These are phyloP conservation scores for Hippasteria phrygiana DNA, from an alignment of 53 echinoderm and acorn worm species.

Conservation along the genomic window DNA sequence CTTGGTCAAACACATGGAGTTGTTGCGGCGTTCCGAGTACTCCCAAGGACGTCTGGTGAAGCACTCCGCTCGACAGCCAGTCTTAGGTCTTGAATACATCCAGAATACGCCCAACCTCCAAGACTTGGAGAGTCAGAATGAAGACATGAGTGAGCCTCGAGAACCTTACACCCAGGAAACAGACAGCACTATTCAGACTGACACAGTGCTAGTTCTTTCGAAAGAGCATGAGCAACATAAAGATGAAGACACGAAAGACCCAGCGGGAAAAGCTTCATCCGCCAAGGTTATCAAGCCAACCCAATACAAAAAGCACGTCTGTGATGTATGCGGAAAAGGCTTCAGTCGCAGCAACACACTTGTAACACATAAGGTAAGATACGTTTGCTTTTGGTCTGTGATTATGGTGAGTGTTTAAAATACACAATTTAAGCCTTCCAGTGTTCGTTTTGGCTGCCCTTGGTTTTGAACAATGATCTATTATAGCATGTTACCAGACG, in stretches of 20 bases:
- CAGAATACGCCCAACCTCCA: slow-evolving; percentile 57
- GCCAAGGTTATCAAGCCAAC: slow-evolving; percentile 73
- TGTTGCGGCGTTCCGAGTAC: neutral
- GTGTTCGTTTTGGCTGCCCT: too few relatives aligned
- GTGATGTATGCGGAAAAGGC: slow-evolving; percentile 96
- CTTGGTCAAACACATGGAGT: neutral
- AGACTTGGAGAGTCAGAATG: slow-evolving; percentile 16
- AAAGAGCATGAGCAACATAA: neutral
- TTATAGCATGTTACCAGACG: too few relatives aligned
- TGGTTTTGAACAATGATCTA: too few relatives aligned
- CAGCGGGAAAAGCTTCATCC: slow-evolving; percentile 38
- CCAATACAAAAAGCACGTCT: slow-evolving; percentile 92
- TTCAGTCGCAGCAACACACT: slow-evolving; percentile 98
- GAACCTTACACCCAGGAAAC: neutral
- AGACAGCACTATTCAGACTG: neutral
- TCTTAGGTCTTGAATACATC: slow-evolving; percentile 90
- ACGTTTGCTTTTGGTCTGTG: too few relatives aligned
- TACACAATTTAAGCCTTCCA: too few relatives aligned
- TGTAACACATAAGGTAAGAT: slow-evolving; percentile 97
- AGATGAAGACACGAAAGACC: neutral
- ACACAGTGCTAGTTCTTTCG: neutral
- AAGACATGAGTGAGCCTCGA: neutral
- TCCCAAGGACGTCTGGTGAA: slow-evolving; percentile 34
- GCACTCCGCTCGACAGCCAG: slow-evolving; percentile 77
- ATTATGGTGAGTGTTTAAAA: too few relatives aligned